These are phyloP conservation scores for Creontiades dilutus DNA, from an alignment of 2,888 invertebrate genomes.

Conservation along the genomic window DNA sequence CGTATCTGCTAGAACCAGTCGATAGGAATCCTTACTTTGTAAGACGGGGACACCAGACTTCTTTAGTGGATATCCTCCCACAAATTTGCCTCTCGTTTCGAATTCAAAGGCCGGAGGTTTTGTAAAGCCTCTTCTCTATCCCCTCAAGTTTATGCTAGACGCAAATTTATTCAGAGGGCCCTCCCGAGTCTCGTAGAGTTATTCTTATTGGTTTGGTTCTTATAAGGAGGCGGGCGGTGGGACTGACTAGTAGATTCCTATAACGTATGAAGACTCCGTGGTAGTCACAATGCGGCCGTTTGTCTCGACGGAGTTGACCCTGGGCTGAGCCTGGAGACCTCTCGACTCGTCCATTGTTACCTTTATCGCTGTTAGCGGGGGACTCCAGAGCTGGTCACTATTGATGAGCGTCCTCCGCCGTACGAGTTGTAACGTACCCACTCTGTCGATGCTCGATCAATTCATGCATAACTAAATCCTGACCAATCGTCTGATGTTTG, in stretches of 20 bases:
- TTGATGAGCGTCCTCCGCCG: background rate
- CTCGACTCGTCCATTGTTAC: constrained; percentile 42
- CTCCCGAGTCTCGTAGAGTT: constrained; percentile 56
- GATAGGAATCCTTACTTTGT: background rate
- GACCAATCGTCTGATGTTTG: background rate
- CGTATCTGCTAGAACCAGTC: background rate
- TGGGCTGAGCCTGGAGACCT: constrained; percentile 30
- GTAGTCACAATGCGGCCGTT: constrained; percentile 67
- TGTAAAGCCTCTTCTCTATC: constrained; percentile 31
- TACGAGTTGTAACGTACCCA: constrained; percentile 26
- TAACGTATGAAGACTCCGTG: constrained; percentile 58
- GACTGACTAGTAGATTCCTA: constrained; percentile 23
- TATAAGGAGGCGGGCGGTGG: constrained; percentile 62
- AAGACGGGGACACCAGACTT: constrained; percentile 2
- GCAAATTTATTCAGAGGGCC: constrained; percentile 59
- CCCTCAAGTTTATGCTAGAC: constrained; percentile 49
- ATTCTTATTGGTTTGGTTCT: constrained; percentile 67
- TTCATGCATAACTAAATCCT: constrained; percentile 1
- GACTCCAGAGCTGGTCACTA: background rate
- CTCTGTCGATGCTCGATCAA: background rate
- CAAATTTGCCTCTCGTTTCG: constrained; percentile 67
- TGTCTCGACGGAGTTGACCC: constrained; percentile 51
- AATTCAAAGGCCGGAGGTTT: constrained; percentile 58
- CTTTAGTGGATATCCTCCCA: constrained; percentile 50
- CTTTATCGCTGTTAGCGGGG: constrained; percentile 45